These are phyloP conservation scores for Onychomys torridus DNA, from an alignment of 2,797 vertebrate species.

Conservation along the genomic window DNA sequence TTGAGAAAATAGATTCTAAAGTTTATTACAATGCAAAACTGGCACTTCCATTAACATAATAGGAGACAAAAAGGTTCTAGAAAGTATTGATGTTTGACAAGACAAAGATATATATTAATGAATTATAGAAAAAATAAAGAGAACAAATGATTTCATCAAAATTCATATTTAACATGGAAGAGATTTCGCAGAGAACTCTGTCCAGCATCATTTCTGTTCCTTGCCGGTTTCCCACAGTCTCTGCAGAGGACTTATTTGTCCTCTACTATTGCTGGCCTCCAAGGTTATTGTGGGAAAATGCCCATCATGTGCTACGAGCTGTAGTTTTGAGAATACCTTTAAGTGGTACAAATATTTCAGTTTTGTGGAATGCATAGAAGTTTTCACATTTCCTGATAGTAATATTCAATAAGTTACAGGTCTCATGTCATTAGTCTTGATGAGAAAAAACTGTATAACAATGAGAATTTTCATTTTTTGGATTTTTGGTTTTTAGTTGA, in stretches of 20 bases:
- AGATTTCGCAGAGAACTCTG: background rate
- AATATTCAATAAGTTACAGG: constrained; percentile 48
- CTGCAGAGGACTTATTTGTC: background rate
- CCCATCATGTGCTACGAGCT: background rate
- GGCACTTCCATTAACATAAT: background rate
- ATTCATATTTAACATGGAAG: background rate
- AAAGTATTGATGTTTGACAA: background rate
- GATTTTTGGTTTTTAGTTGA: background rate
- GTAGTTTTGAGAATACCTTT: constrained; percentile 20
- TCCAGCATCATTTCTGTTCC: background rate
- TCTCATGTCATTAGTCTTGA: constrained; percentile 36
- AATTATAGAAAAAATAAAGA: constrained; percentile 35
- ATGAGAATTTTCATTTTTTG: constrained; percentile 25
- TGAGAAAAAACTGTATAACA: constrained; percentile 25
- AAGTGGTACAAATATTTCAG: constrained; percentile 4
- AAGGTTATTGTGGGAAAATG: background rate
- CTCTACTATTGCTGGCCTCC: background rate
- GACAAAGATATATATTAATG: constrained; percentile 8
- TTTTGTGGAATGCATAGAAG: constrained; percentile 31
- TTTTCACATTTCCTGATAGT: constrained; percentile 33
- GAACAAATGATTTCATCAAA: constrained; percentile 4
- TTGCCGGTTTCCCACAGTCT: background rate
- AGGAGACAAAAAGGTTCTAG: background rate
- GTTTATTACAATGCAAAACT: constrained; percentile 1
- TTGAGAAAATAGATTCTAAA: constrained; percentile 33